Conservation (phyloP, 1,140 invertebrate genomes). For the Atta texana region DNA sequence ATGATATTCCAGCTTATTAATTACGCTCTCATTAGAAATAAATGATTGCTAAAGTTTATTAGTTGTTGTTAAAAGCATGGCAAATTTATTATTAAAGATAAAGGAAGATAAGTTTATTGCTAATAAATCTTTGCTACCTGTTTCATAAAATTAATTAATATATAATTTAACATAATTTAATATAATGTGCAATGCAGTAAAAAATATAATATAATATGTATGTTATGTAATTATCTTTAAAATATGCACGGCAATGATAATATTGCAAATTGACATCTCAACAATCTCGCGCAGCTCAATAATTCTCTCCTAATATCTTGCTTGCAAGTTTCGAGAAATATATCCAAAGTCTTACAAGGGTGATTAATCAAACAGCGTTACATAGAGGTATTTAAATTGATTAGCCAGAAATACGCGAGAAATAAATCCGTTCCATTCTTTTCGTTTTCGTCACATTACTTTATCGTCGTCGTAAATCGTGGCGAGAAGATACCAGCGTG, state of each 20-base stretch:
- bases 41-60: conserved; percentile 19
- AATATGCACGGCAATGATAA: background rate
- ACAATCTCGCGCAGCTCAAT: background rate
- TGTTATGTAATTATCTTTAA: background rate
- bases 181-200: background rate
- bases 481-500: conserved; percentile 33
- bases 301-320: conserved; percentile 27
- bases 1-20: conserved; percentile 15
- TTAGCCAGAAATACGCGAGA: conserved; percentile 35
- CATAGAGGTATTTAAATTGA: conserved; percentile 34
- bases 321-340: conserved; percentile 4
- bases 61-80: background rate
- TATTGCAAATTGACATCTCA: background rate
- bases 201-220: background rate
- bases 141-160: background rate
- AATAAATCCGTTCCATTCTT: conserved; percentile 40
- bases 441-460: conserved; percentile 39
- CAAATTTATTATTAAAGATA: background rate
- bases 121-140: background rate
- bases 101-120: background rate
- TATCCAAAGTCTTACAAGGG: conserved; percentile 12
- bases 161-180: background rate
- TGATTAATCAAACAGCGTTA: conserved; percentile 27
- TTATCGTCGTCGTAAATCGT: conserved; percentile 64
- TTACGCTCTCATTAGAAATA: background rate